These are phyloP conservation scores for Jordanella pulchra DNA, from an alignment of 2,797 vertebrate species.

Conservation along the genomic window DNA sequence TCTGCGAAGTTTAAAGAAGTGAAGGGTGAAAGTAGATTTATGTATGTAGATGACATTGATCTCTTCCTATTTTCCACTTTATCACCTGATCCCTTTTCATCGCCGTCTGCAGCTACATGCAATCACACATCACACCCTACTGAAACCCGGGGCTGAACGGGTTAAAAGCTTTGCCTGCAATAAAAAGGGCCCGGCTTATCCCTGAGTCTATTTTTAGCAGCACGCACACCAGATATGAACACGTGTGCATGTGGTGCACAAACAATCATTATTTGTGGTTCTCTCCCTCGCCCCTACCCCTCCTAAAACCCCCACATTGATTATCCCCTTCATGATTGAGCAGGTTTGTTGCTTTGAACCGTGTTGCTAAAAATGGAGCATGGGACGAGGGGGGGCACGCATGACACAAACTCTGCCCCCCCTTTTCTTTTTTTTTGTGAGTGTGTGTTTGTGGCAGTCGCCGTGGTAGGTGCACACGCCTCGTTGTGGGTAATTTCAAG, in stretches of 20 bases:
- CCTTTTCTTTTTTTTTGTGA: neutral
- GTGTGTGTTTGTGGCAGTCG: constrained; percentile 14
- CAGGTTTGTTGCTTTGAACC: constrained; percentile 31
- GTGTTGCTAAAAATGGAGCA: constrained; percentile 53
- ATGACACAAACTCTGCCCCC: constrained; percentile 39
- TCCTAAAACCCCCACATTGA: constrained; percentile 41
- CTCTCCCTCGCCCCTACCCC: neutral
- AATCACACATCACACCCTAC: constrained; percentile 25
- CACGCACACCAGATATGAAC: constrained; percentile 61
- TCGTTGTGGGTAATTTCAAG: constrained; percentile 40
- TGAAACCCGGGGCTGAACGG: constrained; percentile 63
- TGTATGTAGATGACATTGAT: constrained; percentile 6
- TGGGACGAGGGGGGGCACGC: constrained; percentile 31
- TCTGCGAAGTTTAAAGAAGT: too few relatives aligned
- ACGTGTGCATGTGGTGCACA: constrained; percentile 65
- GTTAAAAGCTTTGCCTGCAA: constrained; percentile 78
- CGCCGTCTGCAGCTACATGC: constrained; percentile 35
- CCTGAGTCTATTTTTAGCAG: constrained; percentile 74
- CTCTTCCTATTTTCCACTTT: constrained; percentile 10
- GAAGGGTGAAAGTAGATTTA: neutral
- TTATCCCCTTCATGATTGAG: constrained; percentile 47
- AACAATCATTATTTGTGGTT: constrained; percentile 72
- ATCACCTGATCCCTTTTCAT: constrained; percentile 40
- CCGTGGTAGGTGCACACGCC: constrained; percentile 39
- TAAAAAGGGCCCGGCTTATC: constrained; percentile 77